These are phyloP conservation scores for Bombus turneri DNA, from an alignment of 1,140 invertebrate species.

Conservation along the genomic window DNA sequence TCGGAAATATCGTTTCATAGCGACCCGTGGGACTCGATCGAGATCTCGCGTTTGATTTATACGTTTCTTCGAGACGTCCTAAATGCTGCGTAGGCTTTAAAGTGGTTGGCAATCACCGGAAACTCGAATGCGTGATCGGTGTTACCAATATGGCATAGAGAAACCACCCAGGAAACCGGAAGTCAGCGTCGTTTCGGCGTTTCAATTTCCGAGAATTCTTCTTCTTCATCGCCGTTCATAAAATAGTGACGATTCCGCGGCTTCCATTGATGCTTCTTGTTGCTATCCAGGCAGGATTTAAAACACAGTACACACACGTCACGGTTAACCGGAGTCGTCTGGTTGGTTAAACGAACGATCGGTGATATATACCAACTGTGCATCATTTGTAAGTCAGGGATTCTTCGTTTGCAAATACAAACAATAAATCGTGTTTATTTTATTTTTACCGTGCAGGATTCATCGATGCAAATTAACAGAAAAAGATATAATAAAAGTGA, in stretches of 20 bases:
- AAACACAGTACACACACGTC: too few species aligned
- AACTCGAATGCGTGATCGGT: constrained; percentile 63
- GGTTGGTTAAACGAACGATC: not conserved
- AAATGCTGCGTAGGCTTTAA: constrained; percentile 35
- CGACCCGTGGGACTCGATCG: constrained; percentile 34
- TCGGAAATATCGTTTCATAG: constrained; percentile 19
- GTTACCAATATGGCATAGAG: constrained; percentile 58
- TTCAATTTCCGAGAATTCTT: constrained; percentile 59
- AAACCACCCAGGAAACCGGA: constrained; percentile 69
- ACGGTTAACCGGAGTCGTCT: too few species aligned
- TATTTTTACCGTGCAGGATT: too few species aligned
- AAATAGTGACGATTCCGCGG: not conserved
- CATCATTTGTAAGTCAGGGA: too few species aligned
- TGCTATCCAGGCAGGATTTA: too few species aligned
- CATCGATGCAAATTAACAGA: too few species aligned
- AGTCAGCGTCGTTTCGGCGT: constrained; percentile 60
- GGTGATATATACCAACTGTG: too few species aligned
- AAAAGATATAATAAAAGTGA: too few species aligned
- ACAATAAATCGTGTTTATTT: too few species aligned
- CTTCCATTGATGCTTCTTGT: too few species aligned
- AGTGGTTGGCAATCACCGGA: constrained; percentile 58
- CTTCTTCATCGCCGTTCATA: constrained; percentile 14
- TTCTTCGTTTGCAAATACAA: too few species aligned
- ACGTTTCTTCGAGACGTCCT: constrained; percentile 1
- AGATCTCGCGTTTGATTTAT: constrained; percentile 43